Percentiles rank a stretch among this genome's conserved stretches.
Conservation (phyloP, 1,140 invertebrate species). For the Saccostrea echinata region DNA sequence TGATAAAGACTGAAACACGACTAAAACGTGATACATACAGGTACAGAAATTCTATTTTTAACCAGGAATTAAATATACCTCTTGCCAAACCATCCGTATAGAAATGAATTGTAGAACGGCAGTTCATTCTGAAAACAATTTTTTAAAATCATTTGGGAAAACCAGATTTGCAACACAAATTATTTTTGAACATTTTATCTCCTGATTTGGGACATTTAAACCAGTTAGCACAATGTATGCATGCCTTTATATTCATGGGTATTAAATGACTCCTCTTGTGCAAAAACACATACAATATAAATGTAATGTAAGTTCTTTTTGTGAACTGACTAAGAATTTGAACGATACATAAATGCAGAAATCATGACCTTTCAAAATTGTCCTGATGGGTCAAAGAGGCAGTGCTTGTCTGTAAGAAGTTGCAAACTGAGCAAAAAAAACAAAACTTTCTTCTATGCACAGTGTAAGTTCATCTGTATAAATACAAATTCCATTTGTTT, state of each 20-base stretch:
- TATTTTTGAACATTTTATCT: not conserved
- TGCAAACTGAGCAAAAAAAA: no score
- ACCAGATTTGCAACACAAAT: constrained; percentile 17
- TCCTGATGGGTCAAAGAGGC: no score
- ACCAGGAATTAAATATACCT: not conserved
- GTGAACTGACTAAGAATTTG: no score
- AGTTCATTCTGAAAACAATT: not conserved
- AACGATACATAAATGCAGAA: no score
- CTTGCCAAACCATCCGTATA: not conserved
- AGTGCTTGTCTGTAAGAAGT: no score
- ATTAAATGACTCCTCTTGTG: no score
- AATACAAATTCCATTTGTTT: no score
- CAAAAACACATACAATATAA: no score
- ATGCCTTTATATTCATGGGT: not conserved
- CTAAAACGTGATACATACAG: not conserved
- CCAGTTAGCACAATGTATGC: not conserved
- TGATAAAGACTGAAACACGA: not conserved
- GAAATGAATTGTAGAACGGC: not conserved
- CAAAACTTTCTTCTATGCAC: no score
- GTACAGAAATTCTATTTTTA: constrained; percentile 16
- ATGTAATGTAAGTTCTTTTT: no score
- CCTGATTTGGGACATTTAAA: not conserved
- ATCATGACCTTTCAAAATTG: no score
- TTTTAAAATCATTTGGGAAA: constrained; percentile 17
- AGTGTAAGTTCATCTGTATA: no score